A percentile compares a stretch with the other conserved stretches of the same genome.
Conservation (phyloP, 1,140 invertebrate species). For the Frieseomelitta varia region DNA sequence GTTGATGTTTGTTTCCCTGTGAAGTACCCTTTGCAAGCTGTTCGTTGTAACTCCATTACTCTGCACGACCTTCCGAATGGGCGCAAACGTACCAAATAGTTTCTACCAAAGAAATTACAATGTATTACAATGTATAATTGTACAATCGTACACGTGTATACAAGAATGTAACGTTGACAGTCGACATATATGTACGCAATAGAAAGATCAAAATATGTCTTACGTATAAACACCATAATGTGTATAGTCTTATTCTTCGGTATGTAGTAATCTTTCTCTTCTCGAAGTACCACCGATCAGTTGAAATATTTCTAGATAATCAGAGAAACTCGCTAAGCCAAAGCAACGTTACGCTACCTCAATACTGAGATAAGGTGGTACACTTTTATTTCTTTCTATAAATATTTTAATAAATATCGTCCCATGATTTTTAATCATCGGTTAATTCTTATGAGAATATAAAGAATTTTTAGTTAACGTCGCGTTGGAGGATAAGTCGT, state of each 20-base stretch:
- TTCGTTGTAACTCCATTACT: constrained; percentile 67
- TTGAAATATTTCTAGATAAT: constrained; percentile 51
- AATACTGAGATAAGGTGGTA: constrained; percentile 52
- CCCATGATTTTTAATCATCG: not conserved
- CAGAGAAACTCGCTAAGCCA: constrained; percentile 54
- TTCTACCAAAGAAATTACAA: constrained; percentile 68
- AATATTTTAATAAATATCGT: constrained; percentile 28
- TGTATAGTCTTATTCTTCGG: constrained; percentile 43
- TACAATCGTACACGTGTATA: constrained; percentile 21
- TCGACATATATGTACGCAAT: constrained; percentile 20
- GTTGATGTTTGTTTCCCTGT: constrained; percentile 77
- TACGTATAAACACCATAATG: constrained; percentile 31
- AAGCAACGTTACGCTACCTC: constrained; percentile 64
- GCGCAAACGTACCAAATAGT: constrained; percentile 67
- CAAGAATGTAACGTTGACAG: constrained; percentile 23
- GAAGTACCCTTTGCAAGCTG: constrained; percentile 68
- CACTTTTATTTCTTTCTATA: constrained; percentile 29
- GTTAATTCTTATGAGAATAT: constrained; percentile 4
- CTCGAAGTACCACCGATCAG: constrained; percentile 43
- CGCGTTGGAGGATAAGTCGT: not conserved
- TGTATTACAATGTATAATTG: constrained; percentile 32
- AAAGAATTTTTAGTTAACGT: constrained; percentile 24
- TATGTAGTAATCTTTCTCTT: constrained; percentile 9
- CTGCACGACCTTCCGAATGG: constrained; percentile 68
- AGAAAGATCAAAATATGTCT: constrained; percentile 33